These are phyloP conservation scores for Diabrotica undecimpunctata DNA, from an alignment of 1,140 invertebrate species.

Conservation along the genomic window DNA sequence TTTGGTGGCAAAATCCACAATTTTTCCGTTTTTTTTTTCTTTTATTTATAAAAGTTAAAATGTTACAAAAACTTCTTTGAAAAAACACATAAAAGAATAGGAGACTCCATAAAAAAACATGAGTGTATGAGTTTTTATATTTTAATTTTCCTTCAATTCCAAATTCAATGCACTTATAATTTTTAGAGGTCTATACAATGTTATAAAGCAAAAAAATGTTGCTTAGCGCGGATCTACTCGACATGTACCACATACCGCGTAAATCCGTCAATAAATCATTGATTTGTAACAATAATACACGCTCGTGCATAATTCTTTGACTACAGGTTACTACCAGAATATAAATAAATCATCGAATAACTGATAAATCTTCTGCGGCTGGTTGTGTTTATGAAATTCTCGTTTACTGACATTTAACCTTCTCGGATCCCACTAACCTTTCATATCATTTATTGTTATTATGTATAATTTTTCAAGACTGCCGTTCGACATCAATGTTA, in stretches of 20 bases:
- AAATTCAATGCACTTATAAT: too few relatives aligned
- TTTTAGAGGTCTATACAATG: too few relatives aligned
- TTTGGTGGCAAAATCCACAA: too few relatives aligned
- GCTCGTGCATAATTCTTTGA: conserved; percentile 2
- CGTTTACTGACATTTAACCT: conserved; percentile 2
- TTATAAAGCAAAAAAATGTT: too few relatives aligned
- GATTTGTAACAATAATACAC: conserved; percentile 1
- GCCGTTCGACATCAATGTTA: neutral
- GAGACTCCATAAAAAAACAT: too few relatives aligned
- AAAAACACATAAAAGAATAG: too few relatives aligned
- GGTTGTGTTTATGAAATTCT: neutral
- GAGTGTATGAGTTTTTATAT: too few relatives aligned
- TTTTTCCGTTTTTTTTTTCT: too few relatives aligned
- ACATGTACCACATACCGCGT: neutral
- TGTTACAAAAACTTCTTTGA: too few relatives aligned
- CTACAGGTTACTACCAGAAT: neutral
- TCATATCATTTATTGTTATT: conserved; percentile 1
- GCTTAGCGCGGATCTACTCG: neutral
- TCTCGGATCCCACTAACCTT: neutral
- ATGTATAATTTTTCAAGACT: neutral
- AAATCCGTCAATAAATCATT: neutral
- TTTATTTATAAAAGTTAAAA: too few relatives aligned
- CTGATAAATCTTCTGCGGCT: neutral
- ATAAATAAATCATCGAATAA: neutral
- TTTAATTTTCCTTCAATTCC: too few relatives aligned